Percentiles rank a stretch among this genome's conserved stretches.
Evolutionary conservation across 2,888 invertebrate genomes (phyloP).

Genomic region (Toxonevra muliebris): DNA sequence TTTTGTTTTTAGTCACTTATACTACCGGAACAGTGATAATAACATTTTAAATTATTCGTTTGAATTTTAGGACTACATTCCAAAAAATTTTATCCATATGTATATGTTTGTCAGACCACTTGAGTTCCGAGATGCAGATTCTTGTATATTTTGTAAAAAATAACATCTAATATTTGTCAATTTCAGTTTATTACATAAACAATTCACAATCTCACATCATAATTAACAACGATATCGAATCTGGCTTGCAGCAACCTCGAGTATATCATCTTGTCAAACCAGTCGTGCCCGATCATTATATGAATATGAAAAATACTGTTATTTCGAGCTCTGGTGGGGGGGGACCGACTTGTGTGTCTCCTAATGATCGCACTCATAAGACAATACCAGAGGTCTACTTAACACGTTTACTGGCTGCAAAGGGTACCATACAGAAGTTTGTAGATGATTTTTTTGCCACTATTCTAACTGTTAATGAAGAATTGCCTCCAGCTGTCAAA

Average conservation of each 20-base stretch:
- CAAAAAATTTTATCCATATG: too few species aligned
- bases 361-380: constrained; percentile 84
- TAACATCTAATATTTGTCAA: constrained; percentile 12
- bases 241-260: constrained; percentile 71
- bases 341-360: constrained; percentile 41
- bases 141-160: neutral
- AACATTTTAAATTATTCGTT: too few species aligned
- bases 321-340: constrained; percentile 56
- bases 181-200: constrained; percentile 62
- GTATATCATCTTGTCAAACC: constrained; percentile 89
- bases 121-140: neutral
- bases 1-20: too few species aligned
- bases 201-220: constrained; percentile 80
- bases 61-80: too few species aligned
- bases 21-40: too few species aligned
- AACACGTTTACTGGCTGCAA: constrained; percentile 90
- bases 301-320: constrained; percentile 69
- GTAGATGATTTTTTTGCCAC: constrained; percentile 97
- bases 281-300: constrained; percentile 80
- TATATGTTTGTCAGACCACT: too few species aligned
- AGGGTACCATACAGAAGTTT: constrained; percentile 98
- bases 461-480: constrained; percentile 89
- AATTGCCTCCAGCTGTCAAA: constrained; percentile 91
- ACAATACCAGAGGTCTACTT: constrained; percentile 96
- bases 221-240: constrained; percentile 82